Evolutionary conservation across 2,888 invertebrate genomes (phyloP), one percentile per base, ranked within the genome.

Genomic region (Megalurothrips usitatus): DNA sequence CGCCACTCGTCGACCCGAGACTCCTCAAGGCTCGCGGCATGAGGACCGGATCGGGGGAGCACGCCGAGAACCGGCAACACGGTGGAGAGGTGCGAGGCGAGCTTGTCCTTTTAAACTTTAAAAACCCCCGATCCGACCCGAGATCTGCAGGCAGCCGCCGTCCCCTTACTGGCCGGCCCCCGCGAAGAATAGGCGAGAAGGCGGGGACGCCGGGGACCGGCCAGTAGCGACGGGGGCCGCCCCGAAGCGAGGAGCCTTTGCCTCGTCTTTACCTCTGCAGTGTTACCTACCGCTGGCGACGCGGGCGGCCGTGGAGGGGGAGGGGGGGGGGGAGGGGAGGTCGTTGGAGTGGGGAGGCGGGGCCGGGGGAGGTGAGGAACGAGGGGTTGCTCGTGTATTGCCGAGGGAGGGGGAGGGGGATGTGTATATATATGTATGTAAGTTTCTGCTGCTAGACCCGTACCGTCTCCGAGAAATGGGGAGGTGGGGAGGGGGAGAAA

Each of bases 71-170:
- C 34, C 34, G 34, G 34, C 34, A 43, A 43, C 34, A 43, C 34
- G 34, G 34, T 43, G 34, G n/a, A n/a, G n/a, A 43, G 34, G 34
- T 43, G 34, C 34, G 34, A 43, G 34, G 34, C 34, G 34, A 43
- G 34, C 34, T 43, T 12, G 68, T 75, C 68, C 68, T 26, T 75
- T 75, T 75, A 75, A 75, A 75, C 68, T 75, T 75, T 75, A 75
- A 75, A 75, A 23, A 6, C 68, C 68, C 68, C 58, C 58, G 58
- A n/a, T 6, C 58, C 58, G 58, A 26, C 58, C 58, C 34, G 34
- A 43, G 34, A n/a, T n/a, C 58, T 17, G 14, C 52, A 17, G 34
- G 34, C 34, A 43, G 34, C 34, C 3, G 6, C 34, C 68, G 23
- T 26, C 68, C 58, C 58, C 58, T 14, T 58, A 4, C 58, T 17